Conservation (phyloP, 2,888 invertebrate species). For the Epicampocera succincta region DNA sequence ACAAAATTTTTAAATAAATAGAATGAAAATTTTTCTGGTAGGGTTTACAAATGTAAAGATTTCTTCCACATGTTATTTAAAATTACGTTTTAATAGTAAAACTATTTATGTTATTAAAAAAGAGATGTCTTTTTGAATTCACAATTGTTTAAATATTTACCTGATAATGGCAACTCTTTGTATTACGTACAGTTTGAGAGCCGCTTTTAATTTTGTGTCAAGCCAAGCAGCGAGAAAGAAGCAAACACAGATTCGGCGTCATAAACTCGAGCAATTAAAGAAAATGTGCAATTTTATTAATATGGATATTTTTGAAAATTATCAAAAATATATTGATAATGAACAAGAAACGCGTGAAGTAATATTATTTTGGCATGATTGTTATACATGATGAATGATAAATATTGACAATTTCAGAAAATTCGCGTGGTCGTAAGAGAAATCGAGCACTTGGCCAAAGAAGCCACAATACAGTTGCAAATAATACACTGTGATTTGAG, state of each 20-base stretch:
- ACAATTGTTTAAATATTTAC: too few relatives aligned
- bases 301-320: slow-evolving; percentile 86
- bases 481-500: slow-evolving; percentile 89
- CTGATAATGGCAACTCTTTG: background rate
- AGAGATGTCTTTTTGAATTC: too few relatives aligned
- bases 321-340: slow-evolving; percentile 88
- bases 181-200: background rate
- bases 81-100: too few relatives aligned
- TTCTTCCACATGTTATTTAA: too few relatives aligned
- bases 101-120: too few relatives aligned
- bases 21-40: too few relatives aligned
- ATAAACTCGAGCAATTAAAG: background rate
- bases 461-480: slow-evolving; percentile 90
- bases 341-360: slow-evolving; percentile 93
- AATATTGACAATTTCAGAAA: slow-evolving; percentile 71
- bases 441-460: slow-evolving; percentile 89
- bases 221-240: background rate
- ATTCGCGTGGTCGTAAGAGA: slow-evolving; percentile 82
- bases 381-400: background rate
- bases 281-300: slow-evolving; percentile 83
- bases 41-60: too few relatives aligned
- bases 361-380: slow-evolving; percentile 63
- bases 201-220: background rate
- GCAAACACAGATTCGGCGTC: background rate
- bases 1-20: too few relatives aligned